These are phyloP conservation scores for Steinernema hermaphroditum DNA, from an alignment of 2,888 invertebrate genomes.

Conservation along the genomic window DNA sequence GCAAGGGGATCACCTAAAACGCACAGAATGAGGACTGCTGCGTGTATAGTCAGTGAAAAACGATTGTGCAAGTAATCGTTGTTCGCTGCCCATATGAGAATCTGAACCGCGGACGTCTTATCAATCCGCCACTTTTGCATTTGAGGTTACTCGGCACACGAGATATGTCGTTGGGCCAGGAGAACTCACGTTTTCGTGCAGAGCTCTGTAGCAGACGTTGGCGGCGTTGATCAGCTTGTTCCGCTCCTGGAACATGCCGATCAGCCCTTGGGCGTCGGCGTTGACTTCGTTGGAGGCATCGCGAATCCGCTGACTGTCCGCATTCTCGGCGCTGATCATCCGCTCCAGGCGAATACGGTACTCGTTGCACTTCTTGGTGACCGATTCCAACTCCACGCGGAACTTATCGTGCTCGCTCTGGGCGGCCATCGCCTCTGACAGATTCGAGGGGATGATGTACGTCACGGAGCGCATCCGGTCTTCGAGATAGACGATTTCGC, in stretches of 20 bases:
- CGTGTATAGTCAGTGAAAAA: too few relatives aligned
- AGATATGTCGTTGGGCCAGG: too few relatives aligned
- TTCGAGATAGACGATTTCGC: not conserved
- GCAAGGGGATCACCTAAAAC: conserved; percentile 15
- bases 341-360: conserved; percentile 13
- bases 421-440: not conserved
- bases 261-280: conserved; percentile 2
- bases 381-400: not conserved
- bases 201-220: conserved; percentile 25
- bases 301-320: not conserved
- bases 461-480: conserved; percentile 5
- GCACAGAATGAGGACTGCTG: not conserved
- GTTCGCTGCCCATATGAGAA: too few relatives aligned
- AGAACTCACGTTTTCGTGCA: conserved; percentile 27
- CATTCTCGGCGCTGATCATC: not conserved
- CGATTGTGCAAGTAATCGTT: too few relatives aligned
- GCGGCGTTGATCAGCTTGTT: conserved; percentile 30
- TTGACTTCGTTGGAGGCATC: conserved; percentile 1
- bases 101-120: too few relatives aligned
- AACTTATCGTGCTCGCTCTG: conserved; percentile 25
- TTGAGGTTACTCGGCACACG: too few relatives aligned
- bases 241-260: conserved; percentile 21
- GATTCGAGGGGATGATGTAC: conserved; percentile 7
- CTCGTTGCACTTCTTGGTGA: conserved; percentile 7
- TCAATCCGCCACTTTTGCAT: too few relatives aligned